These are phyloP conservation scores for Sturnira hondurensis DNA, from an alignment of 2,113 vertebrate genomes.

Conservation along the genomic window DNA sequence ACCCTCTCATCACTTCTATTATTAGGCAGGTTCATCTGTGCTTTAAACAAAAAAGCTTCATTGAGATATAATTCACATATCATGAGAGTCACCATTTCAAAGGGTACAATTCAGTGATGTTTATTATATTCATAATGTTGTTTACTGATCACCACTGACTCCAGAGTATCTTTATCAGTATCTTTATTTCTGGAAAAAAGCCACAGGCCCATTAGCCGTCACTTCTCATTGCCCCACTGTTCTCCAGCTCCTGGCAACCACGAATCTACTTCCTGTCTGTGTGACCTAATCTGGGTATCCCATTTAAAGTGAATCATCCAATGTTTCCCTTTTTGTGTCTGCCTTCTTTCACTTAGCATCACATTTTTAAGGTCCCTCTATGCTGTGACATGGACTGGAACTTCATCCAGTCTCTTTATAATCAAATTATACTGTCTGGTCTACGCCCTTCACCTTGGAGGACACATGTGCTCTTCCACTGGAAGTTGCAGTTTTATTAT, in stretches of 20 bases:
- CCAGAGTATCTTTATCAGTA: background rate
- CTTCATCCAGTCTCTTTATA: background rate
- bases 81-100: background rate
- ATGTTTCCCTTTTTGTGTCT: background rate
- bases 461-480: background rate
- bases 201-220: background rate
- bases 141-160: background rate
- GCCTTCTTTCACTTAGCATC: background rate
- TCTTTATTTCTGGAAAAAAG: background rate
- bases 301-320: background rate
- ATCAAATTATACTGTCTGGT: background rate
- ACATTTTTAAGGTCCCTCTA: background rate
- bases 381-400: background rate
- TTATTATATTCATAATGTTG: background rate
- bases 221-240: background rate
- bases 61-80: background rate
- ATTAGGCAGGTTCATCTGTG: background rate
- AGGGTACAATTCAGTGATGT: background rate
- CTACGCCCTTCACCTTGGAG: background rate
- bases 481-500: background rate
- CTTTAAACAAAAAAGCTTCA: background rate
- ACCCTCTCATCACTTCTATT: background rate
- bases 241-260: background rate
- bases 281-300: background rate
- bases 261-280: background rate